Evolutionary conservation across 2,113 vertebrate genomes (phyloP), one percentile per base, ranked within the genome.

Genomic region (Periophthalmodon schlosseri): DNA sequence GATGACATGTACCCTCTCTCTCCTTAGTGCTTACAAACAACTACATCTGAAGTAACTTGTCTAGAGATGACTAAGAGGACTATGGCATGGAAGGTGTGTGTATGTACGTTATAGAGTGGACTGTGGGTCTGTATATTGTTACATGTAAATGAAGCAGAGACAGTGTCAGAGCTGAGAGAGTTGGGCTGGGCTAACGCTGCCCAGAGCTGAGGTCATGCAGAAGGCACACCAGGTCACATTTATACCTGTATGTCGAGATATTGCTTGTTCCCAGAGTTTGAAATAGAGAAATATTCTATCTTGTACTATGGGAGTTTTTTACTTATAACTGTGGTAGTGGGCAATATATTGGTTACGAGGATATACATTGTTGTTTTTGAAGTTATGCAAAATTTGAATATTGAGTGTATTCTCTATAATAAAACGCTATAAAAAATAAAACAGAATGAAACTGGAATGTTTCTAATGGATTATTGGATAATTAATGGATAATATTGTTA

Each of bases 41-140:
- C 65, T 72, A 39, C 60, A 13, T 46, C 18, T 7, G 28, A 69
- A 68, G 20, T 33, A 18, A 23, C 70, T 52, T 15, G 3, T 60
- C 66, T 54, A 58, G 69, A 50, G 54, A 57, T 28, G 88, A 87
- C 78, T 85, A 52, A 79, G 83, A 85, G 85, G 80, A 86, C 84
- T 92, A 86, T 79, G 89, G 67, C 21, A 58, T 88, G 81, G 83
- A 84, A 77, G 84, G 74, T 86, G 79, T 87, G 84, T 87, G 81
- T 89, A 57, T 87, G 80, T 84, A 74, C 81, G 76, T 85, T 83
- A 89, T 76, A 61, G 80, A 82, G 77, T 66, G 72, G 81, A 76
- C 84, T 74, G 77, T 80, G 82, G 84, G 70, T 69, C 76, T 91
- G 91, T 92, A 83, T 91, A 92, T 91, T 93, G 83, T 91, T 91